These are phyloP conservation scores for Pyrochroa serraticornis DNA, from an alignment of 2,888 invertebrate genomes.

Conservation along the genomic window DNA sequence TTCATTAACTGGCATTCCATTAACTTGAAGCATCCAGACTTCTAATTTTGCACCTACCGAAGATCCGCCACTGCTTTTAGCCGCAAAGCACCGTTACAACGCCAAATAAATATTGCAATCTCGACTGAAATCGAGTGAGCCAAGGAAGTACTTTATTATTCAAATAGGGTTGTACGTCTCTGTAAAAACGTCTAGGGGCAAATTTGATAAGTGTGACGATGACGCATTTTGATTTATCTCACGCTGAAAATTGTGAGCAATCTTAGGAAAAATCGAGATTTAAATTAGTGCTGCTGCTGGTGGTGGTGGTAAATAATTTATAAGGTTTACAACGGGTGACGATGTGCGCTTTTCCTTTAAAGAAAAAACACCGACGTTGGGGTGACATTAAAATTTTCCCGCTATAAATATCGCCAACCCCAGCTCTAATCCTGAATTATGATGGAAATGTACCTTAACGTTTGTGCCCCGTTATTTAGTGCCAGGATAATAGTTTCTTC, in stretches of 20 bases:
- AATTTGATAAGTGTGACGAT: constrained; percentile 29
- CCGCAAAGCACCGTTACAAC: constrained; percentile 13
- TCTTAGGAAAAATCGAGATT: constrained; percentile 16
- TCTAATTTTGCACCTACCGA: too few relatives aligned
- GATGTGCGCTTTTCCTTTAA: constrained; percentile 13
- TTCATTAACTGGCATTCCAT: too few relatives aligned
- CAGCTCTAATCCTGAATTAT: constrained; percentile 55
- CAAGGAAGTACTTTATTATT: constrained; percentile 47
- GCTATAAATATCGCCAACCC: constrained; percentile 51
- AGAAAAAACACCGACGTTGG: constrained; percentile 45
- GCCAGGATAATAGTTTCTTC: constrained; percentile 24
- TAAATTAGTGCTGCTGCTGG: constrained; percentile 10
- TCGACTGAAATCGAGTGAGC: constrained; percentile 43
- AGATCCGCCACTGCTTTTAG: neutral
- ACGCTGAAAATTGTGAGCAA: constrained; percentile 12
- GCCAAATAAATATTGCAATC: constrained; percentile 45
- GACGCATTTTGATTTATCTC: constrained; percentile 17
- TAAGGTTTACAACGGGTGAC: constrained; percentile 11
- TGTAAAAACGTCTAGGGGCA: constrained; percentile 42
- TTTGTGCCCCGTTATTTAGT: constrained; percentile 25
- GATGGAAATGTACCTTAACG: constrained; percentile 38
- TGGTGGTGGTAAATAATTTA: constrained; percentile 12
- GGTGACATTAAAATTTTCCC: constrained; percentile 54
- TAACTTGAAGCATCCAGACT: too few relatives aligned
- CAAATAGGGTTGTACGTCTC: constrained; percentile 48